A percentile compares a stretch with the other conserved stretches of the same genome.
Conservation (phyloP, 2,797 vertebrate species). For the Diplodus sargus region DNA sequence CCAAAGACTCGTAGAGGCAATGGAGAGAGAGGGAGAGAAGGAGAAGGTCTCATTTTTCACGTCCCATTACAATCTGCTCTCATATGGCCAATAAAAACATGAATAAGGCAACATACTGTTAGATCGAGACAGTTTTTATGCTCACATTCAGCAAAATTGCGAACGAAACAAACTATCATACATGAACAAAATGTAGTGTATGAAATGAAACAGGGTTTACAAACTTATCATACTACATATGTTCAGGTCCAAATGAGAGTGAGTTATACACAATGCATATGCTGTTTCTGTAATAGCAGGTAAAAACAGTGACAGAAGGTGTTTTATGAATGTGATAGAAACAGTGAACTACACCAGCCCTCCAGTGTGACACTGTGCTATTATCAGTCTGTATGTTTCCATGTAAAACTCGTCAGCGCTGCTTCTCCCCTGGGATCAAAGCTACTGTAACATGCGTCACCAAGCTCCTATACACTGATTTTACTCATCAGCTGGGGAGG, state of each 20-base stretch:
- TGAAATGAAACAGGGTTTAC: too few relatives aligned
- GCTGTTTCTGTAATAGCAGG: not conserved
- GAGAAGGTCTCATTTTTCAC: too few relatives aligned
- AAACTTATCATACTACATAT: not conserved
- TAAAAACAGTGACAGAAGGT: not conserved
- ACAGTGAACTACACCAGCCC: not conserved
- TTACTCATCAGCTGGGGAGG: slow-evolving; percentile 21
- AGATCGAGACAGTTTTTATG: not conserved
- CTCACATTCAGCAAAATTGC: not conserved
- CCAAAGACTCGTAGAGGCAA: too few relatives aligned
- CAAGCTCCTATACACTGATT: slow-evolving; percentile 27
- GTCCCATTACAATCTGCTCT: too few relatives aligned
- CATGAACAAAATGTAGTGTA: too few relatives aligned
- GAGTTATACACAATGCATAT: not conserved
- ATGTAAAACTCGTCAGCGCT: not conserved
- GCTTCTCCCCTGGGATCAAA: slow-evolving; percentile 40
- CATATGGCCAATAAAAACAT: too few relatives aligned
- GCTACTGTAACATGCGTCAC: slow-evolving; percentile 24
- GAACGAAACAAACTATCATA: not conserved
- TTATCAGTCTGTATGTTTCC: slow-evolving; percentile 33
- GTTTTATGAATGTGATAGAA: not conserved
- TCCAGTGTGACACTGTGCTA: slow-evolving; percentile 18
- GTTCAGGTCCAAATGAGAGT: not conserved
- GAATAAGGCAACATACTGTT: too few relatives aligned
- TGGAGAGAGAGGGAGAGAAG: too few relatives aligned